Evolutionary conservation across 2,113 vertebrate genomes (phyloP), one percentile per base, ranked within the genome.

Genomic region (Porphyrio hochstetteri): DNA sequence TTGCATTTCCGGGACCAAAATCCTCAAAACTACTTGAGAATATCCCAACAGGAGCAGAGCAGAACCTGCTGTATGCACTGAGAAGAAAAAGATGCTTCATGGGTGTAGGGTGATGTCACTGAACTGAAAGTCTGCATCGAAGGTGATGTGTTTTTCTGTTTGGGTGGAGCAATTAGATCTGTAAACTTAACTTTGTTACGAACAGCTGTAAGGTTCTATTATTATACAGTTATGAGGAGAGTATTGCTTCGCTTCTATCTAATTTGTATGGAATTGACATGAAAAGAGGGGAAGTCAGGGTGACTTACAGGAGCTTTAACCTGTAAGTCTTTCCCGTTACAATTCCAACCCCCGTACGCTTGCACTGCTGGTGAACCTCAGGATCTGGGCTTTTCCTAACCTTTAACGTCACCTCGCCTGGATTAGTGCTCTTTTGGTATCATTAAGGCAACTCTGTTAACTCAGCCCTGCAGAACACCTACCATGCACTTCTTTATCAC

Each of bases 41-140:
- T 29, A 72, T 13, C 35, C 21, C 75, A 85, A 11, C 13, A 40
- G 67, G 65, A 36, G 48, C 61, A 17, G 13, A 76, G 55, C 44
- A 64, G 35, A 25, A 76, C 18, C n/a, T 69, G 81, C n/a, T 4
- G 1, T 20, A 13, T 2, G 13, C 2, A 0, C 9, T 36, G 46
- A 64, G 53, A 53, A 76, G 48, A 38, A 68, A 64, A 92, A 94
- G 82, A 12, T 77, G 75, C 16, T 70, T 64, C 14, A 6, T 70
- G 52, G 33, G 23, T 52, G 80, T 33, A 82, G 82, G 67, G 48
- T 63, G 46, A 27, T 80, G 48, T n/a, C 64, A 59, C 29, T 91
- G 25, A 23, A 46, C 28, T 81, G 79, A 85, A 72, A 77, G 59
- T 27, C 69, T 63, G 36, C 53, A 65, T 5, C 77, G 36, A 72